These are phyloP conservation scores for Theonella swinhoei DNA, from an alignment of 37 sponge, comb jelly and placozoan species.

Conservation along the genomic window DNA sequence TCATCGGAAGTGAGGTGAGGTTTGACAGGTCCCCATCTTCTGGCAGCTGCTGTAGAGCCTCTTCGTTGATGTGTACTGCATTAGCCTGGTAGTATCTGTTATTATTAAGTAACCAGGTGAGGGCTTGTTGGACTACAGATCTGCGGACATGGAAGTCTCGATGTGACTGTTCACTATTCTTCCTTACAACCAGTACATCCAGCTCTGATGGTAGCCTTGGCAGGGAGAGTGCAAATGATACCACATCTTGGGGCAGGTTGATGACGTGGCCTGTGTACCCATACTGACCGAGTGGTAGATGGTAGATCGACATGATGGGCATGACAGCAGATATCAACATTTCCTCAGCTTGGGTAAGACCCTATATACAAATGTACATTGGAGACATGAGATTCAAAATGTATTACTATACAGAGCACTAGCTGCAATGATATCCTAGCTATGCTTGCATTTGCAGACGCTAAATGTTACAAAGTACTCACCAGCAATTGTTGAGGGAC, in stretches of 20 bases:
- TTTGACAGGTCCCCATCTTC: conserved; percentile 39
- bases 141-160: conserved; percentile 52
- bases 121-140: conserved; percentile 25
- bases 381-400: conserved; percentile 3
- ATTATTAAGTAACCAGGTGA: conserved; percentile 41
- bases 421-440: too few relatives aligned
- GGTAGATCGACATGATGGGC: too few relatives aligned
- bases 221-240: conserved; percentile 27
- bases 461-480: too few relatives aligned
- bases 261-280: conserved; percentile 44
- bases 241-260: too few relatives aligned
- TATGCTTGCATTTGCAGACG: too few relatives aligned
- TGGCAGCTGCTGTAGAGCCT: conserved; percentile 25
- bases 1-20: background rate
- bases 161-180: background rate
- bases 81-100: conserved; percentile 26
- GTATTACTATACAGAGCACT: background rate
- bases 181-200: conserved; percentile 35
- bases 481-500: too few relatives aligned
- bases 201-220: conserved; percentile 28
- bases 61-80: background rate
- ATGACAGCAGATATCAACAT: too few relatives aligned
- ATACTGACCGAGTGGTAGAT: conserved; percentile 30
- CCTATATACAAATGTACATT: background rate
- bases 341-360: conserved; percentile 1